A percentile compares a stretch with the other conserved stretches of the same genome.
These are phyloP conservation scores for Sula dactylatra DNA, from an alignment of 2,113 vertebrate genomes.

Conservation along the genomic window DNA sequence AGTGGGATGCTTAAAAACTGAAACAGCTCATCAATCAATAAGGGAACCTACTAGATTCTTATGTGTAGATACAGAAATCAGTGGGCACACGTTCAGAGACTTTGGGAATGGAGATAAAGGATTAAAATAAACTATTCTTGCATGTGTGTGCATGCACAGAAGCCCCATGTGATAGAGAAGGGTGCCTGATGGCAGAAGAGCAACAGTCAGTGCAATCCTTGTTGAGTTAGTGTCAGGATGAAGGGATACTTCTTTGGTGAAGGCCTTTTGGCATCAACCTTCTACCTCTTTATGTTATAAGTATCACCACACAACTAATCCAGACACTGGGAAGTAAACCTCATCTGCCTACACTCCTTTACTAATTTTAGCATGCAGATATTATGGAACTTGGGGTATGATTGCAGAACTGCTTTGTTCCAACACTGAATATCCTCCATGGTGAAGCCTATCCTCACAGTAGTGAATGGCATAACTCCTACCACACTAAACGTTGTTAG, in stretches of 20 bases:
- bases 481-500: neutral
- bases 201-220: neutral
- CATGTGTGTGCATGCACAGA: neutral
- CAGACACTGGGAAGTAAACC: neutral
- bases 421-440: neutral
- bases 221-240: neutral
- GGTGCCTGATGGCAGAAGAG: neutral
- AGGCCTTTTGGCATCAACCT: neutral
- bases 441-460: neutral
- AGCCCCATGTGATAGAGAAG: neutral
- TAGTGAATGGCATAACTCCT: neutral
- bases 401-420: neutral
- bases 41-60: neutral
- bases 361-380: neutral
- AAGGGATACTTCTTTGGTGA: neutral
- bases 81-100: rapidly evolving
- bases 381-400: neutral
- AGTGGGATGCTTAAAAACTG: neutral
- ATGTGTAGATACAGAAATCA: neutral
- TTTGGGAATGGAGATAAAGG: neutral
- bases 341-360: neutral
- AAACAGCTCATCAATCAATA: neutral
- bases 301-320: neutral
- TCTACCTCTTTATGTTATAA: neutral
- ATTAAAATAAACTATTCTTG: neutral